Conservation (phyloP, 2,113 vertebrate genomes). For the Panthera leo region DNA sequence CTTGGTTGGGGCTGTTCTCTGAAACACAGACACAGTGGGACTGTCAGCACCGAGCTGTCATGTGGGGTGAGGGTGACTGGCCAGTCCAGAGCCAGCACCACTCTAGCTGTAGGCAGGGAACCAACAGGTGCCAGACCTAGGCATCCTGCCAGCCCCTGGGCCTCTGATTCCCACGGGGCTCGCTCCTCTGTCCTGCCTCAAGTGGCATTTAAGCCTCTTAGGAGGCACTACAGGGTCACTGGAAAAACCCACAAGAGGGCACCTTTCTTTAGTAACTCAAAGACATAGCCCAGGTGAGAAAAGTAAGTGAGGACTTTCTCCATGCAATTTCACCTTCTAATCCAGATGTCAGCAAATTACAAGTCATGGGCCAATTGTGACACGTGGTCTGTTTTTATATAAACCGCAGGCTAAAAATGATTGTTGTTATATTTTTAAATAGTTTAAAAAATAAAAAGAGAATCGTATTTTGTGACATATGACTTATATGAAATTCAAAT, state of each 20-base stretch:
- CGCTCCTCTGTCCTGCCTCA: neutral
- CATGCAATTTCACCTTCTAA: neutral
- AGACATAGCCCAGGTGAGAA: neutral
- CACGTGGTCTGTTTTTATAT: neutral
- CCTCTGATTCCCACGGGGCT: neutral
- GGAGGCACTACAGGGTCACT: neutral
- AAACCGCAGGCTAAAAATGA: neutral
- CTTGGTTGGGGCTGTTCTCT: constrained; percentile 73
- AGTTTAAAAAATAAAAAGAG: neutral
- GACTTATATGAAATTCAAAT: constrained; percentile 10
- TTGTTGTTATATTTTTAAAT: neutral
- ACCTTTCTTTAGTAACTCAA: neutral
- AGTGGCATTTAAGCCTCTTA: neutral
- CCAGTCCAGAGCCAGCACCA: neutral
- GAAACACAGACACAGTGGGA: constrained; percentile 65
- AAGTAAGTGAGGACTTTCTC: neutral
- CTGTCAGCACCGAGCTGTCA: neutral
- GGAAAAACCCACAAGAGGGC: neutral
- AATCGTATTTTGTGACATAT: neutral
- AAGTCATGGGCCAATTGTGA: neutral
- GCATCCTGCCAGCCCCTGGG: neutral
- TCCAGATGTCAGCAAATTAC: neutral
- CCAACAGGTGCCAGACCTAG: neutral
- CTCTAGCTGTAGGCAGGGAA: neutral
- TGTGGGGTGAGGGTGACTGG: neutral